Conservation (phyloP, 2,113 vertebrate species). For the Setophaga petechia region DNA sequence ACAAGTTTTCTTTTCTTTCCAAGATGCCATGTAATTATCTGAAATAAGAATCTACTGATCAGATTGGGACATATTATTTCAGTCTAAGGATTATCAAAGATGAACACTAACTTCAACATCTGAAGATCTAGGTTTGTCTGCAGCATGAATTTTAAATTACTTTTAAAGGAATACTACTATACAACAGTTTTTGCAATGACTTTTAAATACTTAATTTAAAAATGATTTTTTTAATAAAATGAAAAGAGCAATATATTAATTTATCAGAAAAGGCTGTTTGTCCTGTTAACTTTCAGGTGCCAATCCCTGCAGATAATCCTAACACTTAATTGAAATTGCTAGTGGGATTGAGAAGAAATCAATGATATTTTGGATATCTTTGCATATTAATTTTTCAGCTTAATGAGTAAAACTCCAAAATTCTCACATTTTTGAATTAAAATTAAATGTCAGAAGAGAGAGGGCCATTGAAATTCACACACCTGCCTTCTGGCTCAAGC, state of each 20-base stretch:
- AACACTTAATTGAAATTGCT: constrained; percentile 17
- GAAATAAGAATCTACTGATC: constrained; percentile 6
- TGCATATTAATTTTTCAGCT: not conserved
- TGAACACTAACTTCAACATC: constrained; percentile 15
- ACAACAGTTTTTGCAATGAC: not conserved
- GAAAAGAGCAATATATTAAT: not conserved
- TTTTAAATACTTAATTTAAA: constrained; percentile 21
- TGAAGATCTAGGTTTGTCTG: not conserved
- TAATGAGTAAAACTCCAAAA: not conserved
- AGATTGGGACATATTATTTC: constrained; percentile 8
- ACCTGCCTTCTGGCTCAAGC: not conserved
- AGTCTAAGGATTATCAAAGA: not conserved
- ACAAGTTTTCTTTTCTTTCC: constrained; percentile 11
- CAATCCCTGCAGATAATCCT: not conserved
- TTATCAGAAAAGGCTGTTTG: constrained; percentile 5
- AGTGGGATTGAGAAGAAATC: not conserved
- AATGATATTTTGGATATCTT: not conserved
- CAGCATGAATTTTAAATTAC: not conserved
- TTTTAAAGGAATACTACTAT: constrained; percentile 11
- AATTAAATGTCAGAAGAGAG: not conserved
- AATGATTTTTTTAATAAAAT: constrained; percentile 14
- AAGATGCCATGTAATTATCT: not conserved
- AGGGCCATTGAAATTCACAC: not conserved
- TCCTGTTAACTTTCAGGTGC: constrained; percentile 23
- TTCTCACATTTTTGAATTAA: not conserved